These are phyloP conservation scores for Loxodonta africana DNA, from an alignment of 2,113 vertebrate species.

Conservation along the genomic window DNA sequence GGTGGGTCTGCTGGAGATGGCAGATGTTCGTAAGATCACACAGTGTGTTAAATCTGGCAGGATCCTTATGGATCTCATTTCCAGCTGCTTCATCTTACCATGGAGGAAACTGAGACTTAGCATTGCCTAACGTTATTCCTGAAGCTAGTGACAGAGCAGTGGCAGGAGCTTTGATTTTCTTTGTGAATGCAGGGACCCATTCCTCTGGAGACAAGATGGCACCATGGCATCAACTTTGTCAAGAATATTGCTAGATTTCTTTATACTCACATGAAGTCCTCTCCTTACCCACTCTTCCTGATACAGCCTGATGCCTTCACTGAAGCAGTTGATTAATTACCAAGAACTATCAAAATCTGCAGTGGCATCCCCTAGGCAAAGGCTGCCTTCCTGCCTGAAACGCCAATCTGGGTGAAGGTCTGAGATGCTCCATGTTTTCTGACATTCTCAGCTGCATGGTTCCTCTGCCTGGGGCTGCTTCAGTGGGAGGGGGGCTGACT, in stretches of 20 bases:
- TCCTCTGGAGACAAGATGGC: background rate
- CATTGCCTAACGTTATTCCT: background rate
- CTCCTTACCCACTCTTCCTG: constrained; percentile 64
- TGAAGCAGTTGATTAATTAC: constrained; percentile 87
- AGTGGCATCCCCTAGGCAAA: constrained; percentile 68
- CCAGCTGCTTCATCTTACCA: background rate
- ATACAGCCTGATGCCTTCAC: constrained; percentile 80
- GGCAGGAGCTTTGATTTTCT: background rate
- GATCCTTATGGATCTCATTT: background rate
- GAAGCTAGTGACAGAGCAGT: background rate
- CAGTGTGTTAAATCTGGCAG: background rate
- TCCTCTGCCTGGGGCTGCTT: constrained; percentile 69
- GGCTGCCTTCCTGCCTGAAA: constrained; percentile 66
- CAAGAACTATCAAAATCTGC: constrained; percentile 78
- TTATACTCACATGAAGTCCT: background rate
- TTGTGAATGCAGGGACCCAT: background rate
- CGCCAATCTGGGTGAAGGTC: constrained; percentile 85
- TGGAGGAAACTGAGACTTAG: background rate
- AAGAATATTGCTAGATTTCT: background rate
- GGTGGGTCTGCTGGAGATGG: background rate
- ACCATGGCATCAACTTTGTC: background rate
- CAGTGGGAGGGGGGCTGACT: constrained; percentile 66
- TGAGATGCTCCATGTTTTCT: constrained; percentile 76
- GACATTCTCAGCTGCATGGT: constrained; percentile 66
- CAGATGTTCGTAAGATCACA: background rate